These are phyloP conservation scores for Eudorcas thomsonii DNA, from an alignment of 2,113 vertebrate species.

Conservation along the genomic window DNA sequence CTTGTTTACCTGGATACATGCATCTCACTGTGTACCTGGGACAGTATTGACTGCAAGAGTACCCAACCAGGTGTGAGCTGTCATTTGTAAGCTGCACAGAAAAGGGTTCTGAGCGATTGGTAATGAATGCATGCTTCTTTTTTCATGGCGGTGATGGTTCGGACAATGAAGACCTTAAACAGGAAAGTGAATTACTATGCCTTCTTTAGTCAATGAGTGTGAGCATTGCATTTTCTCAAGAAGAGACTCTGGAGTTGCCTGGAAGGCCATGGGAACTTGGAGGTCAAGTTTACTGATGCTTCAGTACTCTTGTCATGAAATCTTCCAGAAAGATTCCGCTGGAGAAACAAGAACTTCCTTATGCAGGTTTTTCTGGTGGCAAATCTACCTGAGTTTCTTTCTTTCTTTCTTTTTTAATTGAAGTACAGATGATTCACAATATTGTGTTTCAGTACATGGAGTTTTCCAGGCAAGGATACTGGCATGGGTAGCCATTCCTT, in stretches of 20 bases:
- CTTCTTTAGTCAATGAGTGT: neutral
- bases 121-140: neutral
- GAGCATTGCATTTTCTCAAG: neutral
- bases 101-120: neutral
- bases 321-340: neutral
- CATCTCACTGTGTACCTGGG: neutral
- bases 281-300: neutral
- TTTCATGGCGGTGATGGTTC: neutral
- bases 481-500: neutral
- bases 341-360: neutral
- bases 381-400: neutral
- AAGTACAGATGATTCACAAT: neutral
- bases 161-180: neutral
- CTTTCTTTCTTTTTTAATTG: neutral
- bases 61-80: neutral
- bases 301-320: neutral
- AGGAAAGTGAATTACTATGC: neutral
- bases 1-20: neutral
- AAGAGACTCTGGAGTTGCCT: neutral
- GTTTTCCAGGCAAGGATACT: neutral
- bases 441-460: neutral
- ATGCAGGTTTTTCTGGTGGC: neutral
- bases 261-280: neutral
- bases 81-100: neutral
- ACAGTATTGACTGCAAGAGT: neutral